Base-by-base conservation (phyloP, 92 coral and sea anemone species). In the Paramuricea clavata region DNA sequence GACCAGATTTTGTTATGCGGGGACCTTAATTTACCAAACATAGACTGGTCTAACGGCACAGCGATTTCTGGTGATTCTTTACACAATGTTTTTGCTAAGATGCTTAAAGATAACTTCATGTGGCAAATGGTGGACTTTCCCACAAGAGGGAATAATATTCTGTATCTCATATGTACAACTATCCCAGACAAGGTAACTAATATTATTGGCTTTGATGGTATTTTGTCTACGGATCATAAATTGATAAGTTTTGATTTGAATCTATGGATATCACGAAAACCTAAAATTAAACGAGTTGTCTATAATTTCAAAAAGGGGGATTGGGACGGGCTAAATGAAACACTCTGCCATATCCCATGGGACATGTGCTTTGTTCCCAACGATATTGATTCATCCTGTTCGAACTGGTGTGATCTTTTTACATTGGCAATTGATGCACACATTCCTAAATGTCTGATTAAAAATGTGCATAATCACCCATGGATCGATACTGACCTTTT, bases 41-140 rank as follows among this genome's bases (percentile, higher is more conserved):
- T 92, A 23, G 89, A 92, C 71, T 86, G 92, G 92, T 62, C 61
- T 11, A 86, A 44, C 27, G 90, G 85, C 33, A 78, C 89, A 28
- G 57, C 86, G 17, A 60, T 56, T 23, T 19, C 62, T 33, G 30
- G 47, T 41, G 34, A 52, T 36, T n/a, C 33, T 12, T 0, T 68
- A 39, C 60, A 67, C 33, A 82, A 64, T 35, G 43, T n/a, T 69
- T 85, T 92, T 44, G 59, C 93, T 34, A 89, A 89, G 77, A 31
- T 84, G 30, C 70, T 92, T 23, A 82, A 89, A 52, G 95, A 93
- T 78, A 61, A 87, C 68, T 92, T 31, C 22, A 8, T 81, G 16
- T 82, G 89, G 80, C 93, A 90, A 83, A 33, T 87, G 49, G 92
- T 87, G 21, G 78, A 87, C 47, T 90, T 90, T 60, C 91, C 95